Base-by-base conservation (phyloP, 2,113 vertebrate species). In the Bucco capensis region DNA sequence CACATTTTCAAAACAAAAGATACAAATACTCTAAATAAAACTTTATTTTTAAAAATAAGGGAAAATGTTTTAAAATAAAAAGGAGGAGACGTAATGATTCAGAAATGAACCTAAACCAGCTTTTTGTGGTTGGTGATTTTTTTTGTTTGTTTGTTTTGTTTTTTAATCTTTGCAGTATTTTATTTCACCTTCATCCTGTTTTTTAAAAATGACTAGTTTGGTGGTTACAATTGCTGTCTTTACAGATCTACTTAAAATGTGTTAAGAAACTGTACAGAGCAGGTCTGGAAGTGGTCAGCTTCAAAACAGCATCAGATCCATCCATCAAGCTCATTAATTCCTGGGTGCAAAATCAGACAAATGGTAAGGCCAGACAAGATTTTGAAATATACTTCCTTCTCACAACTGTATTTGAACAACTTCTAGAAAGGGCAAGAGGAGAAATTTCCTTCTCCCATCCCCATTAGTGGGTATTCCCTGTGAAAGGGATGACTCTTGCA, bases 301-400 rank as follows among this genome's bases (percentile, higher is more conserved):
- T 99, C 94, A 75, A 97, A 53, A 97, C 97, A 50, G 97, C 97
- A 77, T 25, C 98, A 67, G 98, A 98, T 27, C 94, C 96, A 74
- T 97, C 97, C 94, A 97, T 98, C 94, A 91, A 81, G 35, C 97
- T 98, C 93, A 99, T 99, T 96, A 99, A 99, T 95, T 93, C 92
- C 83, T 99, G 98, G 98, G 98, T 99, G 30, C 97, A 98, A 96
- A 95, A 97, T 80, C 97, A 98, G 95, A 99, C 98, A 33, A 97
- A 98, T 8, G 97, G 98, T 99, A 94, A 94, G 95, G 27, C 47
- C 60, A 83, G 53, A 25, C 21, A 80, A 76, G 31, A 78, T 28
- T 47, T 89, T 82, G 72, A n/a, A 31, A 69, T 60, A 64, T 10
- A 35, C 15, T 84, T 89, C n/a, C 12, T 23, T 66, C 23, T 83